Evolutionary conservation across 2,113 vertebrate genomes (phyloP).

Genomic region (Hippocampus guttulatus): DNA sequence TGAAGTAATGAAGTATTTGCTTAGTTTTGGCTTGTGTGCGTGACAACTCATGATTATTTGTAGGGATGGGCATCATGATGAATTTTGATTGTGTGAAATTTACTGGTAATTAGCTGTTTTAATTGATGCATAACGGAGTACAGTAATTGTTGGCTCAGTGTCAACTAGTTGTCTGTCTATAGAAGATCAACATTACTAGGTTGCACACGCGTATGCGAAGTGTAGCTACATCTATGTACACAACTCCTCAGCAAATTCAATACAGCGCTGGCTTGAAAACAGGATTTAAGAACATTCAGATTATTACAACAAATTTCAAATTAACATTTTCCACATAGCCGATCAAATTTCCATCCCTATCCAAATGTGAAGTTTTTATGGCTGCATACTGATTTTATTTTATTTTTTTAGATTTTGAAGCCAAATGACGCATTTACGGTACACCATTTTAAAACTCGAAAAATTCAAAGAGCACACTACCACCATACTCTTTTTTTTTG

Average conservation of each 20-base stretch:
- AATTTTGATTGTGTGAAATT: constrained; percentile 5
- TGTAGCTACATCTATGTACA: neutral
- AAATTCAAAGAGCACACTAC: neutral
- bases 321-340: neutral
- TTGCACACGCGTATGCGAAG: neutral
- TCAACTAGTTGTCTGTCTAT: neutral
- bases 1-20: constrained; percentile 24
- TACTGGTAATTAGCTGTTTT: neutral
- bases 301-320: neutral
- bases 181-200: neutral
- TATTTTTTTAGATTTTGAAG: neutral
- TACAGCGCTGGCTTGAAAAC: neutral
- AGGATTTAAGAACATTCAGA: neutral
- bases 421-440: neutral
- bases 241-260: neutral
- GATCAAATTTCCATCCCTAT: neutral
- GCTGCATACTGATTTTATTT: neutral
- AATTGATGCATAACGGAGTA: neutral
- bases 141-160: neutral
- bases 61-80: neutral
- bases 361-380: constrained; percentile 1
- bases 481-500: neutral
- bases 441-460: neutral
- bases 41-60: constrained; percentile 2
- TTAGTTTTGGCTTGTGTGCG: neutral